Evolutionary conservation across 23 tunicate genomes (phyloP).

Genomic region (Corella eumyota): DNA sequence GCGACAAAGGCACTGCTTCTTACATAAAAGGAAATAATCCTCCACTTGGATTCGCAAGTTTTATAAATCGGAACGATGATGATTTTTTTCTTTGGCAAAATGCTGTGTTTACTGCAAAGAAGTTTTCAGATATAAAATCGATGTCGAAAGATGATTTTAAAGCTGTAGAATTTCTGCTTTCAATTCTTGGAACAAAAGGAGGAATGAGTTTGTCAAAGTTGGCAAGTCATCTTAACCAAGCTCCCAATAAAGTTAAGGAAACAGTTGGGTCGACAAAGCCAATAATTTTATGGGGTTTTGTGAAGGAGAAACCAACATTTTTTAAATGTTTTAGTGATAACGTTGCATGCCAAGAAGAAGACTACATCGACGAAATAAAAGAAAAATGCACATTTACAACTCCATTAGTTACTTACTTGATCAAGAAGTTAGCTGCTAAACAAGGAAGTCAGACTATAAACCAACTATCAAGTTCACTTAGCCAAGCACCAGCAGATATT

Average conservation of each 20-base stretch:
- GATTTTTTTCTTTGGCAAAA: neutral
- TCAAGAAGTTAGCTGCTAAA: neutral
- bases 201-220: neutral
- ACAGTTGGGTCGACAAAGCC: slow-evolving; percentile 1
- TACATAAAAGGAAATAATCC: neutral
- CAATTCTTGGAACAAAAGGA: neutral
- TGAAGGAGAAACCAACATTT: neutral
- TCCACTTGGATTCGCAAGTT: neutral
- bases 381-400: neutral
- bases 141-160: neutral
- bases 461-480: neutral
- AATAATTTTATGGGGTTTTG: neutral
- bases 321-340: neutral
- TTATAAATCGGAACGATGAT: slow-evolving; percentile 1
- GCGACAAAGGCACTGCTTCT: neutral
- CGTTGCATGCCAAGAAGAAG: neutral
- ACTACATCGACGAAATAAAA: neutral
- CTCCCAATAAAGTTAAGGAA: neutral
- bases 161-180: neutral
- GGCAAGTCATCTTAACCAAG: slow-evolving; percentile 1
- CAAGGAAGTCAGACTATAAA: neutral
- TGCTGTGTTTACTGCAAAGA: too few species aligned
- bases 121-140: neutral
- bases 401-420: neutral
- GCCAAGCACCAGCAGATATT: neutral